Percentiles rank a stretch among this genome's conserved stretches.
Evolutionary conservation across 64 coral and sea anemone species (phyloP).

Genomic region (Actinia equina): DNA sequence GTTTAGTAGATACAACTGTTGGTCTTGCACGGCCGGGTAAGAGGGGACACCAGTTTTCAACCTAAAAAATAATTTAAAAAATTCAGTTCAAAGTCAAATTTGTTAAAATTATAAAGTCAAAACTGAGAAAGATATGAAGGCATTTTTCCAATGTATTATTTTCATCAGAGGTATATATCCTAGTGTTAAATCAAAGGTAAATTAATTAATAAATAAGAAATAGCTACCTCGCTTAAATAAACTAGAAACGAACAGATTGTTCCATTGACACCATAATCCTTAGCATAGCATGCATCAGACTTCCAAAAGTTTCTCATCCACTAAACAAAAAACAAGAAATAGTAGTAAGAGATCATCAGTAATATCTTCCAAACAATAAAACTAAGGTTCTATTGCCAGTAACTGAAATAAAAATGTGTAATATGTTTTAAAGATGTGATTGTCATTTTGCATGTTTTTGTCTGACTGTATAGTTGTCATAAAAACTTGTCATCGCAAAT

Average conservation of each 20-base stretch:
- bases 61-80: conserved; percentile 23
- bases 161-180: no score
- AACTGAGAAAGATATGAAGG: no score
- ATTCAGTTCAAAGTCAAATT: neutral
- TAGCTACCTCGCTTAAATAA: conserved; percentile 83
- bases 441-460: no score
- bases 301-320: conserved; percentile 96
- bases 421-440: no score
- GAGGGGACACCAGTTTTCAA: conserved; percentile 77
- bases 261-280: conserved; percentile 90
- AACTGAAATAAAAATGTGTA: no score
- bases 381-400: no score
- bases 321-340: conserved; percentile 38
- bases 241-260: conserved; percentile 85
- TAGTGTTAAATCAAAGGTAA: no score
- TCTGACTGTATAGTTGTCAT: no score
- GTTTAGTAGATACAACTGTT: neutral
- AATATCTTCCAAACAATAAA: neutral
- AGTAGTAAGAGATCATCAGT: neutral
- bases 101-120: no score
- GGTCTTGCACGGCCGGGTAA: conserved; percentile 35
- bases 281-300: conserved; percentile 71
- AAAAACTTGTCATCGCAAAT: no score
- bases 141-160: neutral
- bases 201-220: neutral